These are phyloP conservation scores for Leptobrachium leishanense DNA, from an alignment of 2,113 vertebrate species.

Conservation along the genomic window DNA sequence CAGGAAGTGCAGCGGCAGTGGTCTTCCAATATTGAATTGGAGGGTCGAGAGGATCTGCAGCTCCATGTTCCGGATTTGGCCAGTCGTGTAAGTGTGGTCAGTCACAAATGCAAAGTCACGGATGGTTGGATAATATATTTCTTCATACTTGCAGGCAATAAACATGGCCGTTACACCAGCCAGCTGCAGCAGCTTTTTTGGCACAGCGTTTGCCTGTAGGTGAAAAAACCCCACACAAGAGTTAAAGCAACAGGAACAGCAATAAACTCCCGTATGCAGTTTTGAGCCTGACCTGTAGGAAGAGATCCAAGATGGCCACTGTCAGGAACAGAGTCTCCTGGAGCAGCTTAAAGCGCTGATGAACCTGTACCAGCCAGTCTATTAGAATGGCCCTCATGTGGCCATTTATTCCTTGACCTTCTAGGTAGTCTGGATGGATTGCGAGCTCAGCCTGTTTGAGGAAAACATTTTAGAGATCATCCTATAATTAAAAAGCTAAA, in stretches of 20 bases:
- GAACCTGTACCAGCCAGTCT: slow-evolving; percentile 88
- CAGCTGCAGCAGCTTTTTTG: slow-evolving; percentile 77
- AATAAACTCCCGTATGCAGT: background rate
- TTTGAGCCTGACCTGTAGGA: slow-evolving; percentile 8
- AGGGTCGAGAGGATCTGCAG: slow-evolving; percentile 73
- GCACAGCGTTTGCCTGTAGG: slow-evolving; percentile 71
- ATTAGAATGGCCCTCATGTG: slow-evolving; percentile 81
- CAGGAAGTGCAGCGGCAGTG: slow-evolving; percentile 78
- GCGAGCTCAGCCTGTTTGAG: slow-evolving; percentile 66
- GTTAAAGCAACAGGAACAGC: no score
- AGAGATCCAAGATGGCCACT: slow-evolving; percentile 67
- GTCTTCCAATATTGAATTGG: slow-evolving; percentile 71
- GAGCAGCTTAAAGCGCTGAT: slow-evolving; percentile 74
- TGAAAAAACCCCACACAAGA: background rate
- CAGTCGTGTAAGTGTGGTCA: slow-evolving; percentile 69
- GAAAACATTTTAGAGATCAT: no score
- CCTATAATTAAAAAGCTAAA: no score
- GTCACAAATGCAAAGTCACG: slow-evolving; percentile 75
- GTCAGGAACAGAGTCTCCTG: slow-evolving; percentile 89
- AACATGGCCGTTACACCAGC: slow-evolving; percentile 85
- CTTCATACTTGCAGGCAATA: slow-evolving; percentile 86
- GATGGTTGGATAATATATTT: slow-evolving; percentile 73
- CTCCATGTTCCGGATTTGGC: slow-evolving; percentile 81
- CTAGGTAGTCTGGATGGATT: slow-evolving; percentile 71
- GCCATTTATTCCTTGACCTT: slow-evolving; percentile 72